Conservation (phyloP, 2,797 vertebrate species). For the Centroberyx gerrardi region DNA sequence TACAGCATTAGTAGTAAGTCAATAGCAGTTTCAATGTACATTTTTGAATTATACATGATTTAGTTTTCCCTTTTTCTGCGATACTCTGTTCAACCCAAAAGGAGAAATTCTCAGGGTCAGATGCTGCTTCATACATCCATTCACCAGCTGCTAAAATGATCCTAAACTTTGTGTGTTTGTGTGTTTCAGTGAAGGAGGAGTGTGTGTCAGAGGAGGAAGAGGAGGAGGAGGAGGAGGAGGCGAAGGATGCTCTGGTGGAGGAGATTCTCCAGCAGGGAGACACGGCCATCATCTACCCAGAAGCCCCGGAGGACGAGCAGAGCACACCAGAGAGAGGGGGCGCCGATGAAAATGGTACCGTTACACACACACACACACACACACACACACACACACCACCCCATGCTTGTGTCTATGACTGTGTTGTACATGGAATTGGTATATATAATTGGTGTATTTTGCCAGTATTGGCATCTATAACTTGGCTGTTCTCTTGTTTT, state of each 20-base stretch:
- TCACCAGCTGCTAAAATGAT: background rate
- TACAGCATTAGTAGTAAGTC: background rate
- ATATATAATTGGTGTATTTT: too few relatives aligned
- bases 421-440: background rate
- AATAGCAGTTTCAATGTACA: background rate
- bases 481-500: too few relatives aligned
- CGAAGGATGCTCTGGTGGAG: constrained; percentile 93
- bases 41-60: too few relatives aligned
- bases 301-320: constrained; percentile 97
- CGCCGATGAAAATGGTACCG: constrained; percentile 95
- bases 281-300: constrained; percentile 96
- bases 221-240: constrained; percentile 90
- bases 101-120: too few relatives aligned
- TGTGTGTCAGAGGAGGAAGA: constrained; percentile 93
- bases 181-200: constrained; percentile 92
- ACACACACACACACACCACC: background rate
- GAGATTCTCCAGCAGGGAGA: constrained; percentile 97
- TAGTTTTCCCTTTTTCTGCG: too few relatives aligned
- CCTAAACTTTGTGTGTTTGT: constrained; percentile 10
- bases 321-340: constrained; percentile 93
- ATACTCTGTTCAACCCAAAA: too few relatives aligned
- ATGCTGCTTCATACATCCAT: background rate
- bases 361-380: constrained; percentile 17
- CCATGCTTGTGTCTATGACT: background rate
- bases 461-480: too few relatives aligned